Evolutionary conservation across 1,140 invertebrate genomes (phyloP).

Genomic region (Diorhabda sublineata): DNA sequence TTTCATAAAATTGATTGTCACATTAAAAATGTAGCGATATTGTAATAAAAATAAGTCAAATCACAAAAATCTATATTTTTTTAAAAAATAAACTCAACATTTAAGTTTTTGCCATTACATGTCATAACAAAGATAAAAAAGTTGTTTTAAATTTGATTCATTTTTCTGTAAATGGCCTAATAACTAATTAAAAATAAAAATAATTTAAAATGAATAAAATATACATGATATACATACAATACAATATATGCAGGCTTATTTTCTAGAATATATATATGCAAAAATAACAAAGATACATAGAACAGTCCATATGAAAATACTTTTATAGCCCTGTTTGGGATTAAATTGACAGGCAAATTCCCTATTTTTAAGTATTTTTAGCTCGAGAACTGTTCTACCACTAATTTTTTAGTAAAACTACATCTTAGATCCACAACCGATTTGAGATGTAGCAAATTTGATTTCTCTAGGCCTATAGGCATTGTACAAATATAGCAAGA

Average conservation of each 20-base stretch:
- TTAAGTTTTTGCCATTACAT: slow-evolving; percentile 28
- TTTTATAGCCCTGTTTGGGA: no score
- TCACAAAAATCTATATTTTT: slow-evolving; percentile 10
- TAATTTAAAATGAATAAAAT: slow-evolving; percentile 49
- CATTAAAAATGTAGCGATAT: not conserved
- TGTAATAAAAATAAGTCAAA: not conserved
- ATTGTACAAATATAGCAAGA: slow-evolving; percentile 47
- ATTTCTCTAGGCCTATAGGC: slow-evolving; percentile 43
- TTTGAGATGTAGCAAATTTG: slow-evolving; percentile 39
- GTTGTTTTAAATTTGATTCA: slow-evolving; percentile 27
- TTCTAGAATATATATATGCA: slow-evolving; percentile 40
- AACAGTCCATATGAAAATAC: not conserved
- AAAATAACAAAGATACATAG: slow-evolving; percentile 44
- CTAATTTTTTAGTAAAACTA: slow-evolving; percentile 15
- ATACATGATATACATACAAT: slow-evolving; percentile 46
- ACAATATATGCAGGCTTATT: slow-evolving; percentile 42
- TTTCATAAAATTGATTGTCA: not conserved
- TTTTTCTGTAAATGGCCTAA: slow-evolving; percentile 16
- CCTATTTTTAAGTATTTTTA: no score
- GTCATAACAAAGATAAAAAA: slow-evolving; percentile 34
- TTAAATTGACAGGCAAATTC: no score
- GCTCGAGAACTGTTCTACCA: slow-evolving; percentile 20
- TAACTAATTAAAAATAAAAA: slow-evolving; percentile 38
- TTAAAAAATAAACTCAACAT: slow-evolving; percentile 24
- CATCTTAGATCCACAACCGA: slow-evolving; percentile 36